A percentile compares a stretch with the other conserved stretches of the same genome.
Conservation (phyloP, 2,888 invertebrate genomes). For the Melikaiella ostensackeni region DNA sequence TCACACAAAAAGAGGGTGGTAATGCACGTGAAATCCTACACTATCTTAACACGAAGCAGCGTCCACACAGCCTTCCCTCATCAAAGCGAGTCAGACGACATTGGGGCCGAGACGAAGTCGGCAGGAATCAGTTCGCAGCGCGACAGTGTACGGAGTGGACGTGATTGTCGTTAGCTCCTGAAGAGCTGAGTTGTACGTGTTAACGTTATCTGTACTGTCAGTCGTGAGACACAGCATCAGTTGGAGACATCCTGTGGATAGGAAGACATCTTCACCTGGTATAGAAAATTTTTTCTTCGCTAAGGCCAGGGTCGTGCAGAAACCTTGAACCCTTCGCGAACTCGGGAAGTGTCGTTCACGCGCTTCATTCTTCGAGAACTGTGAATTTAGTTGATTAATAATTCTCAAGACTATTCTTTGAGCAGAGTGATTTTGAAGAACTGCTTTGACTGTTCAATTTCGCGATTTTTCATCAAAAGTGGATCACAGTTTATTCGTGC, state of each 20-base stretch:
- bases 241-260: conserved; percentile 2
- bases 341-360: conserved; percentile 7
- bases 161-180: conserved; percentile 47
- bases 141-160: conserved; percentile 66
- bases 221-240: conserved; percentile 7
- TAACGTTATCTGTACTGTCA: conserved; percentile 9
- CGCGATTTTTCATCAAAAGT: conserved; percentile 61
- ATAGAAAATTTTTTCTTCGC: conserved; percentile 10
- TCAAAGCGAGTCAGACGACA: conserved; percentile 69
- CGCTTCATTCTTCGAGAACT: neutral
- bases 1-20: conserved; percentile 3
- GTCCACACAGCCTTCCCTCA: conserved; percentile 57
- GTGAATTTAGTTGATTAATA: conserved; percentile 21
- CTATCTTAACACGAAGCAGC: conserved; percentile 36
- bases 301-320: conserved; percentile 8
- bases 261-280: conserved; percentile 2
- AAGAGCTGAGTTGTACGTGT: conserved; percentile 29
- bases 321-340: conserved; percentile 5
- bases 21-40: conserved; percentile 25
- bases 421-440: conserved; percentile 22
- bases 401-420: conserved; percentile 16
- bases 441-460: conserved; percentile 24
- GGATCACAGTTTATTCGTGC: conserved; percentile 67
- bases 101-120: conserved; percentile 68
- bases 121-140: conserved; percentile 70